Evolutionary conservation across 2,888 invertebrate species (phyloP).

Genomic region (Hofmannophila pseudospretella): DNA sequence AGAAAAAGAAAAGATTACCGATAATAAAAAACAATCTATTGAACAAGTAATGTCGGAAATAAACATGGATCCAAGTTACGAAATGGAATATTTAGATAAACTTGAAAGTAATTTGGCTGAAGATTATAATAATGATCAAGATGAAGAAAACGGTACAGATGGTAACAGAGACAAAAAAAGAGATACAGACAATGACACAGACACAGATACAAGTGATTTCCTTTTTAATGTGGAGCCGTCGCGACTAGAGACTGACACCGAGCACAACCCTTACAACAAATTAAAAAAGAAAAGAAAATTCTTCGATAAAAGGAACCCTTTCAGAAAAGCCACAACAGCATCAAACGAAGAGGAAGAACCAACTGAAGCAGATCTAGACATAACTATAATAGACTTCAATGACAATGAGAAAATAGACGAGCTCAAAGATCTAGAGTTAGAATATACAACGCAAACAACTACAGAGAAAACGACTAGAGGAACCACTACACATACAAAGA

Average conservation of each 20-base stretch:
- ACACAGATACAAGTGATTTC: no score
- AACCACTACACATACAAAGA: no score
- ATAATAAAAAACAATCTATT: neutral
- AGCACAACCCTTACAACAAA: no score
- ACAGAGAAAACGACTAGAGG: no score
- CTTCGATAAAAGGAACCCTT: constrained; percentile 5
- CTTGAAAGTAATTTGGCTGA: constrained; percentile 14
- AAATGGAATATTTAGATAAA: constrained; percentile 18
- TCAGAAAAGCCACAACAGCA: constrained; percentile 7
- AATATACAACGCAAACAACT: no score
- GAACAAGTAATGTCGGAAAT: no score
- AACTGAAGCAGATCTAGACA: constrained; percentile 13
- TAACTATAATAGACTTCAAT: constrained; percentile 30
- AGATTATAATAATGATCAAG: constrained; percentile 1
- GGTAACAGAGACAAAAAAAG: neutral
- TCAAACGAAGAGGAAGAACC: constrained; percentile 9
- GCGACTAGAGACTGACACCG: neutral
- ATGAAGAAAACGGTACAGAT: neutral
- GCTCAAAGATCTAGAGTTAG: neutral
- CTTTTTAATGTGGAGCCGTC: neutral
- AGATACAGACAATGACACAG: neutral
- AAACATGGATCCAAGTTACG: constrained; percentile 13
- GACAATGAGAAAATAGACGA: constrained; percentile 8
- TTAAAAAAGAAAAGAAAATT: neutral
- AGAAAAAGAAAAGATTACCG: neutral